Conservation (phyloP, 1,140 invertebrate genomes). For the Heterodera schachtii region DNA sequence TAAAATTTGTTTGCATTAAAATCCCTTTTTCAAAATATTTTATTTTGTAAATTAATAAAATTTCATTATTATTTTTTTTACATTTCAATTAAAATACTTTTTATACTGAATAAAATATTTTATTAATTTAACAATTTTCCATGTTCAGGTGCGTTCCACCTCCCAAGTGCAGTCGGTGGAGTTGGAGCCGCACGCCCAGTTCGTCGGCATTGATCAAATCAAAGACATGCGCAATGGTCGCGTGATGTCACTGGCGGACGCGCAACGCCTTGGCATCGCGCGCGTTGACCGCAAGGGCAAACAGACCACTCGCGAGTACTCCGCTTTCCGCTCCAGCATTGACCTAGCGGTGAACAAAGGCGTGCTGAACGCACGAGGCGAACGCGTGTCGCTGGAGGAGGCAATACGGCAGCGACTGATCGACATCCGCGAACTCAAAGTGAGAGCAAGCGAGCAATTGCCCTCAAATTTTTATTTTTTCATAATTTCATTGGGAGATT, state of each 20-base stretch:
- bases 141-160: slow-evolving; percentile 51
- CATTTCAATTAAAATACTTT: too few relatives aligned
- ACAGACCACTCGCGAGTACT: slow-evolving; percentile 59
- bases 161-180: slow-evolving; percentile 65
- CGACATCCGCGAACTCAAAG: slow-evolving; percentile 56
- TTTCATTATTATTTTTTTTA: too few relatives aligned
- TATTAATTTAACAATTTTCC: too few relatives aligned
- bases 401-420: slow-evolving; percentile 67
- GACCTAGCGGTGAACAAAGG: slow-evolving; percentile 62
- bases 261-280: slow-evolving; percentile 62
- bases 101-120: too few relatives aligned
- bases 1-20: too few relatives aligned
- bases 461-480: slow-evolving; percentile 10
- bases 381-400: slow-evolving; percentile 66
- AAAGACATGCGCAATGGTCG: slow-evolving; percentile 58
- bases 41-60: too few relatives aligned
- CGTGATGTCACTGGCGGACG: slow-evolving; percentile 60
- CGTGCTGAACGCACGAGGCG: slow-evolving; percentile 52
- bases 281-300: slow-evolving; percentile 65
- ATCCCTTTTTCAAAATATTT: too few relatives aligned
- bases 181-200: slow-evolving; percentile 63
- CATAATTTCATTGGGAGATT: too few relatives aligned
- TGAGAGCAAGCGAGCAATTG: slow-evolving; percentile 18
- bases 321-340: slow-evolving; percentile 65
- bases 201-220: slow-evolving; percentile 64